Evolutionary conservation across 2,888 invertebrate species (phyloP).

Genomic region (Apantesis nais): DNA sequence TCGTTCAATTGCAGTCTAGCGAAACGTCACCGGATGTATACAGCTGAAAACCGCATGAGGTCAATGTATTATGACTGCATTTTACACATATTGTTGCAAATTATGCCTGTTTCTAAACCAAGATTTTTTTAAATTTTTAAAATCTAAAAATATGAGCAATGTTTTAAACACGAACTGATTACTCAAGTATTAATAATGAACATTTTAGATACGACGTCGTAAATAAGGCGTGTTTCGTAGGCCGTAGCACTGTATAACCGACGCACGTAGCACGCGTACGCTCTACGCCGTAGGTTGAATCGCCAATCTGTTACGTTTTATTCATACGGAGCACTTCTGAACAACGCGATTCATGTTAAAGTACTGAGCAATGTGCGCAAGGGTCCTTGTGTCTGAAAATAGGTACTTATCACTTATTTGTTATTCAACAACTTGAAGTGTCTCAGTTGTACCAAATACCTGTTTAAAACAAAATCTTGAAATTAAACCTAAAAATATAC

Average conservation of each 20-base stretch:
- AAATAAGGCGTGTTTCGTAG: constrained; percentile 40
- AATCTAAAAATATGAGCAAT: background rate
- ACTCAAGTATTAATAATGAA: constrained; percentile 32
- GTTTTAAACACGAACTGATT: constrained; percentile 15
- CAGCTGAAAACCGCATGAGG: too few species aligned
- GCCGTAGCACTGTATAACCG: constrained; percentile 43
- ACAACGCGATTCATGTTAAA: constrained; percentile 15
- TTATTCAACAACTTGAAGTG: too few species aligned
- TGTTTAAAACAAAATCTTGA: background rate
- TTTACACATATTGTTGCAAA: too few species aligned
- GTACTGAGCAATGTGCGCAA: background rate
- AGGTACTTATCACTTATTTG: background rate
- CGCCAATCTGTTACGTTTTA: constrained; percentile 19
- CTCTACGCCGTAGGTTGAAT: constrained; percentile 45
- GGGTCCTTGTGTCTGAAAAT: background rate
- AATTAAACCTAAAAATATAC: background rate
- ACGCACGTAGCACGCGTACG: constrained; percentile 42
- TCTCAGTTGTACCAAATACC: too few species aligned
- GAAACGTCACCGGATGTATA: too few species aligned
- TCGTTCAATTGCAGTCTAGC: too few species aligned
- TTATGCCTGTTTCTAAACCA: too few species aligned
- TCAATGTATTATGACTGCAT: too few species aligned
- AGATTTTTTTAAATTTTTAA: background rate
- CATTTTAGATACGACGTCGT: constrained; percentile 43
- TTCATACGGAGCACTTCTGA: constrained; percentile 19